A percentile compares a stretch with the other conserved stretches of the same genome.
Conservation (phyloP, 2,888 invertebrate genomes). For the Acleris emargana region DNA sequence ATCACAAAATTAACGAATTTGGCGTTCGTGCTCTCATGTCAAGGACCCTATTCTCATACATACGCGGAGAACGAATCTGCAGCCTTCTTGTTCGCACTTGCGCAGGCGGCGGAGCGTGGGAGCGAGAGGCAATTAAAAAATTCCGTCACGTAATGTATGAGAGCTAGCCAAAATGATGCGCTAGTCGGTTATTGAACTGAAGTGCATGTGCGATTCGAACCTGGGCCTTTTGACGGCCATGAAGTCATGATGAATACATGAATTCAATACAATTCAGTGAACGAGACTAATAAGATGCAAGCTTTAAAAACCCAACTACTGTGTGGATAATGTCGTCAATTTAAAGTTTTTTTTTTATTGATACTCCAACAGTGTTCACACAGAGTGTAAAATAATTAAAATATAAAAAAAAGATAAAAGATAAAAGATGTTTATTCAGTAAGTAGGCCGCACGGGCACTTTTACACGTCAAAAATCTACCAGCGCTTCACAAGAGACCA, state of each 20-base stretch:
- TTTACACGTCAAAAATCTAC: too few relatives aligned
- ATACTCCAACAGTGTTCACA: too few relatives aligned
- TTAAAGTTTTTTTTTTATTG: too few relatives aligned
- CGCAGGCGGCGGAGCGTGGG: conserved; percentile 44
- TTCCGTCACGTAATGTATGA: conserved; percentile 71
- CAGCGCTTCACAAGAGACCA: too few relatives aligned
- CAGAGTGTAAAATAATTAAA: too few relatives aligned
- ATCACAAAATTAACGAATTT: conserved; percentile 6
- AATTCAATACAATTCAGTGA: not conserved
- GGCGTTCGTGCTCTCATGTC: conserved; percentile 11
- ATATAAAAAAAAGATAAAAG: too few relatives aligned
- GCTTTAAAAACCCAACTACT: too few relatives aligned
- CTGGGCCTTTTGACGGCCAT: conserved; percentile 7
- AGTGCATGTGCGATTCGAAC: conserved; percentile 49
- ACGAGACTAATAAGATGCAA: too few relatives aligned
- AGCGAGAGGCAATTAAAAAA: conserved; percentile 69
- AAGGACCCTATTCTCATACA: conserved; percentile 30
- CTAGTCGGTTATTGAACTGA: conserved; percentile 57
- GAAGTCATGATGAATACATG: not conserved
- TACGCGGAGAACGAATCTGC: conserved; percentile 19
- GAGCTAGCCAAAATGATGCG: conserved; percentile 72
- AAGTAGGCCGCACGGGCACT: too few relatives aligned
- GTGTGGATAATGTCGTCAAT: too few relatives aligned
- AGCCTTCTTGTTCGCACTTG: conserved; percentile 49
- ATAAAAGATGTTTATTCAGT: too few relatives aligned